These are phyloP conservation scores for Crenuchus spilurus DNA, from an alignment of 2,797 vertebrate genomes.

Conservation along the genomic window DNA sequence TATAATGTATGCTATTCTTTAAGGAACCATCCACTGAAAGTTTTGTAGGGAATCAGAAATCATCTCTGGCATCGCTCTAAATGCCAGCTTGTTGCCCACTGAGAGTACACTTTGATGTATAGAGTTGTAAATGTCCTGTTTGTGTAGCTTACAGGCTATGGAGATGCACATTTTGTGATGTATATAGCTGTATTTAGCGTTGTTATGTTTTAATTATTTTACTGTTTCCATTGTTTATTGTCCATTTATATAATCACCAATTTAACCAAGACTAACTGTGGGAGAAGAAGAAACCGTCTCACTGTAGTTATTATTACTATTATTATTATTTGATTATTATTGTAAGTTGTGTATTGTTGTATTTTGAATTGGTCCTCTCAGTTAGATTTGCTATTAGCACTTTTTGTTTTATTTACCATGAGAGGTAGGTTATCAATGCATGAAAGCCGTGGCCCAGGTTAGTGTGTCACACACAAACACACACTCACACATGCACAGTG, in stretches of 20 bases:
- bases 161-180: neutral
- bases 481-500: conserved; percentile 13
- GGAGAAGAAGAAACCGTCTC: neutral
- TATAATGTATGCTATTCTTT: no score
- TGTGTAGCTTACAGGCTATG: neutral
- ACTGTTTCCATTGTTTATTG: neutral
- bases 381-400: neutral
- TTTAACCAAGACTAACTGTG: neutral
- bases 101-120: no score
- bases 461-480: conserved; percentile 36
- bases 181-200: neutral
- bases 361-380: neutral
- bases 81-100: no score
- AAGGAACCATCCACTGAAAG: neutral
- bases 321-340: neutral
- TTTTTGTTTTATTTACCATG: conserved; percentile 27
- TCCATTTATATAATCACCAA: neutral
- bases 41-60: no score
- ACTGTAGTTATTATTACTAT: neutral
- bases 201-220: neutral
- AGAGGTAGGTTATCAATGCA: conserved; percentile 11
- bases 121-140: neutral
- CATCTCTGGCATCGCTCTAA: neutral
- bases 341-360: neutral
- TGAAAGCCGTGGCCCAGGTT: conserved; percentile 36